Evolutionary conservation across 2,888 invertebrate genomes (phyloP).

Genomic region (Drosophila prostipennis): DNA sequence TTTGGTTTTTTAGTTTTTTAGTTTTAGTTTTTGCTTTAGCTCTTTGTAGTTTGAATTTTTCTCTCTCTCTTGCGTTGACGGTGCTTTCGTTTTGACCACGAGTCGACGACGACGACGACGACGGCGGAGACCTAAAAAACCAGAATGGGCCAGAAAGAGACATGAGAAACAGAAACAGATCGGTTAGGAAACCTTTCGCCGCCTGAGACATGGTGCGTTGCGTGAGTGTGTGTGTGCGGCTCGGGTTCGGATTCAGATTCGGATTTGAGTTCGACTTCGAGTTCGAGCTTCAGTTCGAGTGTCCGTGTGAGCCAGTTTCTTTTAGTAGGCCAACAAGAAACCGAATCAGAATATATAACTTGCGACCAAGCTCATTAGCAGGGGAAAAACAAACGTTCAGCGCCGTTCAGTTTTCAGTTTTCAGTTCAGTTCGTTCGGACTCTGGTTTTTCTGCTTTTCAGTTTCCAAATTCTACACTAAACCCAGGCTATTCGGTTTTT

Average conservation of each 20-base stretch:
- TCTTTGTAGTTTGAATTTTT: slow-evolving; percentile 17
- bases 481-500: slow-evolving; percentile 10
- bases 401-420: not conserved
- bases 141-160: slow-evolving; percentile 50
- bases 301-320: slow-evolving; percentile 47
- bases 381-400: slow-evolving; percentile 11
- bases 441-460: slow-evolving; percentile 9
- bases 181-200: slow-evolving; percentile 44
- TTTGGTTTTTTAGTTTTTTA: not conserved
- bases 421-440: slow-evolving; percentile 1
- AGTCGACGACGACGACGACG: slow-evolving; percentile 6
- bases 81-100: slow-evolving; percentile 68
- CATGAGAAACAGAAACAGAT: slow-evolving; percentile 41
- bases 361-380: slow-evolving; percentile 32
- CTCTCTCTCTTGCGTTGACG: slow-evolving; percentile 35
- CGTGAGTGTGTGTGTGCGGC: slow-evolving; percentile 16
- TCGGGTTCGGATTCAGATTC: not conserved
- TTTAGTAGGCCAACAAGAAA: slow-evolving; percentile 67
- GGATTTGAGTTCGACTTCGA: not conserved
- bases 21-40: not conserved
- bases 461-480: slow-evolving; percentile 14
- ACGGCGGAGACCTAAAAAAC: slow-evolving; percentile 60
- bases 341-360: slow-evolving; percentile 39
- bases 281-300: not conserved
- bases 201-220: slow-evolving; percentile 17